Conservation (phyloP, 2,888 invertebrate genomes). For the Margaritifera margaritifera region DNA sequence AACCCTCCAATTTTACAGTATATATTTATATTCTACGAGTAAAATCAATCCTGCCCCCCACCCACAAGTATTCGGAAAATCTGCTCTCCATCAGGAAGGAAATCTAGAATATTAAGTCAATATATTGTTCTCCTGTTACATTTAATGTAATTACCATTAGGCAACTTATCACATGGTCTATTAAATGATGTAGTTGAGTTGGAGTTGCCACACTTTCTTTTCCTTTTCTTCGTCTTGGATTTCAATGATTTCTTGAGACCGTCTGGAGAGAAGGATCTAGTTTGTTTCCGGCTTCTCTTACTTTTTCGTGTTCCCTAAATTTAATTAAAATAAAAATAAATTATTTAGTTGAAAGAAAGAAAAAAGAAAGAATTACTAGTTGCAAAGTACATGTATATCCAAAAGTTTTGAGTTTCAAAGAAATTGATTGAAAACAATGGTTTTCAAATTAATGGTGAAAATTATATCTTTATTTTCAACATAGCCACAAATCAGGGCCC, state of each 20-base stretch:
- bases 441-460: too few species aligned
- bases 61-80: too few species aligned
- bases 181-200: conserved; percentile 28
- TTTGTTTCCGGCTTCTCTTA: conserved; percentile 30
- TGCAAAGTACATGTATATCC: too few species aligned
- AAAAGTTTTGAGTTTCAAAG: too few species aligned
- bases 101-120: too few species aligned
- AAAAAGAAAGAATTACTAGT: background rate
- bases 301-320: conserved; percentile 29
- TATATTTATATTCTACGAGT: too few species aligned
- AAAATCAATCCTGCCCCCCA: too few species aligned
- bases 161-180: conserved; percentile 49
- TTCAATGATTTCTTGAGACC: conserved; percentile 8
- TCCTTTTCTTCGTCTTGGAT: conserved; percentile 11
- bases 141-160: conserved; percentile 42
- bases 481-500: too few species aligned
- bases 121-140: background rate
- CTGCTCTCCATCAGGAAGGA: too few species aligned
- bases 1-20: too few species aligned
- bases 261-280: conserved; percentile 41
- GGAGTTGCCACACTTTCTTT: conserved; percentile 19
- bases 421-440: too few species aligned
- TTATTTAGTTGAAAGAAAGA: background rate
- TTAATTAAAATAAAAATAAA: background rate
- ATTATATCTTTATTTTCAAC: too few species aligned